Percentiles rank a stretch among this genome's conserved stretches.
These are phyloP conservation scores for Aurelia sp. DNA, from an alignment of 30 jellyfish, hydroid and myxozoan species.

Conservation along the genomic window DNA sequence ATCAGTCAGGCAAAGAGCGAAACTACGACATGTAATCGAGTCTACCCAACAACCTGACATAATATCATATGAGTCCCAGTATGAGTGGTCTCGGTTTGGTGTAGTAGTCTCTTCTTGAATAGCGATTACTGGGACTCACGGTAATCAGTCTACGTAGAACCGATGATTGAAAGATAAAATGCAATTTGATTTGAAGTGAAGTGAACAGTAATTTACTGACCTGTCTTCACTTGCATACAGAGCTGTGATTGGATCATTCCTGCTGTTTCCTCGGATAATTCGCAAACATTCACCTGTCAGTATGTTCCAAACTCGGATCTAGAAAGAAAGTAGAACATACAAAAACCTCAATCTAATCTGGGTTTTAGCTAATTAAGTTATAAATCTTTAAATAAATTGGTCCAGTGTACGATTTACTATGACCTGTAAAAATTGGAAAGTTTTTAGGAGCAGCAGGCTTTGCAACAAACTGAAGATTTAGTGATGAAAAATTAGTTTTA, in stretches of 20 bases:
- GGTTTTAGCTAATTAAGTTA: too few relatives aligned
- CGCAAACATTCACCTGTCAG: slow-evolving; percentile 90
- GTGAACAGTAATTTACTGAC: slow-evolving; percentile 18
- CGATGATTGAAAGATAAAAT: not conserved
- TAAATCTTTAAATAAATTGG: too few relatives aligned
- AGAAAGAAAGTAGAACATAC: not conserved
- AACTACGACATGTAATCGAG: too few relatives aligned
- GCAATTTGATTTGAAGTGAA: not conserved
- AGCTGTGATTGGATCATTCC: slow-evolving; percentile 87
- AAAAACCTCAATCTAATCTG: too few relatives aligned
- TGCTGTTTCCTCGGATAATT: slow-evolving; percentile 95
- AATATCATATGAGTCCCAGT: not conserved
- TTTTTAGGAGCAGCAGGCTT: too few relatives aligned
- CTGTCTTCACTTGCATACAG: slow-evolving; percentile 81
- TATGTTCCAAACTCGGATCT: slow-evolving; percentile 93
- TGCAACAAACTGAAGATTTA: too few relatives aligned
- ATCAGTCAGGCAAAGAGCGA: too few relatives aligned
- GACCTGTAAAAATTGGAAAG: too few relatives aligned
- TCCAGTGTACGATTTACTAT: too few relatives aligned
- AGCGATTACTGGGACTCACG: not conserved
- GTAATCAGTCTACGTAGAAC: not conserved
- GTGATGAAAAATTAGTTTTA: too few relatives aligned
- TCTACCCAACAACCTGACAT: not conserved
- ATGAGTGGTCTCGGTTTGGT: too few relatives aligned
- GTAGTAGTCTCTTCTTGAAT: not conserved